Evolutionary conservation across 2,888 invertebrate species (phyloP), one percentile per base, ranked within the genome.

Genomic region (Pimpla rufipes): DNA sequence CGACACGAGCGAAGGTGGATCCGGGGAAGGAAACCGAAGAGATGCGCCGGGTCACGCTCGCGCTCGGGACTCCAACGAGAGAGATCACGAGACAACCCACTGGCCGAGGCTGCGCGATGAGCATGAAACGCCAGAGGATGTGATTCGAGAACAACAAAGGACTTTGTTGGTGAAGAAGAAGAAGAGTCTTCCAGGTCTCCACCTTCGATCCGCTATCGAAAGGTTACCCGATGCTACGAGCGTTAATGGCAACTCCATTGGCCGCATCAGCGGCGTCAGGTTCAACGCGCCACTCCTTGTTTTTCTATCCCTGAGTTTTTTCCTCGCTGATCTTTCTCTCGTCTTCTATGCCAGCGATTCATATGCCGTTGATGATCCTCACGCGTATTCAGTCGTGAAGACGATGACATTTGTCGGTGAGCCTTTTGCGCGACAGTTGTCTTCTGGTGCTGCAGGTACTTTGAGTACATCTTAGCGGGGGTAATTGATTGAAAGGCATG

Each of bases 331-430:
- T 71, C 11, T 70, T 55, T 57, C 78, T 55, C 73, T 68, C 67
- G 55, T 78, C 74, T 68, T 45, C 23, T 5, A 2, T 3, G 11
- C 79, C 57, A 75, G 29, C 11, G 55, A 79, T 74, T 70, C 79
- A 45, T 50, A 67, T 57, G 37, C 21, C 70, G n/a, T n/a, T n/a
- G n/a, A n/a, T 57, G 47, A 40, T 23, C 45, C 57, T 67, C 18
- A 18, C 45, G n/a, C 40, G 4, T n/a, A 66, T 59, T 79, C 50
- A 50, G 50, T 35, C n/a, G 35, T n/a, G 35, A 40, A 4, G 23
- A 57, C 68, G 68, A 70, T 82, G 82, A 82, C 82, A 82, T 82
- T 82, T 79, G 37, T 52, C n/a, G n/a, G n/a, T n/a, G n/a, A n/a
- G 23, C 23, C 29, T 74, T 11, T 13, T 45, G 52, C 59, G 55